Percentiles rank a stretch among this genome's conserved stretches.
Evolutionary conservation across 2,888 invertebrate genomes (phyloP).

Genomic region (Octonoba sinensis): DNA sequence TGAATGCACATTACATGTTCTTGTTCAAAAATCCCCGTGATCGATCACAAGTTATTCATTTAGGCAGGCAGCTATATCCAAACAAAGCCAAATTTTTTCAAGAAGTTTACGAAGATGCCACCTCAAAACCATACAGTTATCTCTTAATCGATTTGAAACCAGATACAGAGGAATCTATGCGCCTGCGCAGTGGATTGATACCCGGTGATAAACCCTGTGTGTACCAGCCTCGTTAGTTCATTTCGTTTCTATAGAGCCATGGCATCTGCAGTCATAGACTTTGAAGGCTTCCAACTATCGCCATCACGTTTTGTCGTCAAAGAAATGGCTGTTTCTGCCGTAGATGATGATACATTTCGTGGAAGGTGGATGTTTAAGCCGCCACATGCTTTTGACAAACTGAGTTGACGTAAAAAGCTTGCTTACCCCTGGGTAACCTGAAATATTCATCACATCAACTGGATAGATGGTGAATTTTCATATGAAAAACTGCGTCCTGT

Average conservation of each 20-base stretch:
- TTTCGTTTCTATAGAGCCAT: background rate
- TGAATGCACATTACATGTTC: slow-evolving; percentile 31
- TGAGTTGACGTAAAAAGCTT: background rate
- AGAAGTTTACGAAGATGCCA: slow-evolving; percentile 36
- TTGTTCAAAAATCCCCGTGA: slow-evolving; percentile 37
- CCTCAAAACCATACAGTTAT: slow-evolving; percentile 17
- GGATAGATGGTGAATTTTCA: slow-evolving; percentile 8
- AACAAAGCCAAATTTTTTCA: no score
- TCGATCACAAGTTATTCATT: slow-evolving; percentile 19
- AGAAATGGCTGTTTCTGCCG: background rate
- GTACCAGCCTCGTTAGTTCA: slow-evolving; percentile 26
- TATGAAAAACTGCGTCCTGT: background rate
- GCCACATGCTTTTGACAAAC: background rate
- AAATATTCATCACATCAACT: background rate
- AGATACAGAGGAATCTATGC: slow-evolving; percentile 12
- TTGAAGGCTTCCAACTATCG: background rate
- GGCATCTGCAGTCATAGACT: background rate
- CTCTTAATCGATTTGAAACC: slow-evolving; percentile 32
- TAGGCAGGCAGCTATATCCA: slow-evolving; percentile 31
- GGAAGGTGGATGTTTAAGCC: slow-evolving; percentile 1
- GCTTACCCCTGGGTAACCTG: background rate
- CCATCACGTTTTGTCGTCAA: background rate
- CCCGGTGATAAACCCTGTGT: slow-evolving; percentile 15
- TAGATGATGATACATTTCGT: background rate
- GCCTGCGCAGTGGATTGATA: slow-evolving; percentile 19